phyloP scores from a whole-genome alignment of 2,888 invertebrate species.

The Eubasilissa splendida region DNA sequence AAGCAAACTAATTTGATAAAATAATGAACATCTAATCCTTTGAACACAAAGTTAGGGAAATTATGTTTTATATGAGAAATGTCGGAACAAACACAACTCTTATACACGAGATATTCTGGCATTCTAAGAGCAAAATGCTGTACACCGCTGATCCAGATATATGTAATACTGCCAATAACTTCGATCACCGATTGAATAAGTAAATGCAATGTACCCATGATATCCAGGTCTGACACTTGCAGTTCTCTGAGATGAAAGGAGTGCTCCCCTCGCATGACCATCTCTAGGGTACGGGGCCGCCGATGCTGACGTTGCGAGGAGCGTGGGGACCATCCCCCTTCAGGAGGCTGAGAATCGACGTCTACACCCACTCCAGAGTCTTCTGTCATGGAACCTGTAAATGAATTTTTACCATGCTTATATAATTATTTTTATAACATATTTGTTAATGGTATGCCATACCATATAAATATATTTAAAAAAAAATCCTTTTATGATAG shows the following conservation, averaged over 20 bases:
- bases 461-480: too few relatives aligned
- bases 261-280: constrained; percentile 81
- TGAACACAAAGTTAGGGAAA: too few relatives aligned
- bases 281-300: constrained; percentile 80
- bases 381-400: constrained; percentile 74
- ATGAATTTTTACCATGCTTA: background rate
- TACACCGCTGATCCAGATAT: too few relatives aligned
- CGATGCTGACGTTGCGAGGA: constrained; percentile 62
- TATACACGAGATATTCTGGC: too few relatives aligned
- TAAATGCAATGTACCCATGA: constrained; percentile 66
- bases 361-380: constrained; percentile 72
- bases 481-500: too few relatives aligned
- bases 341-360: constrained; percentile 59
- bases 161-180: too few relatives aligned
- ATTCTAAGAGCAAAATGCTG: too few relatives aligned
- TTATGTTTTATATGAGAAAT: too few relatives aligned
- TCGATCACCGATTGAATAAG: too few relatives aligned
- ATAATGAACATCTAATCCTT: background rate
- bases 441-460: too few relatives aligned
- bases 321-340: constrained; percentile 63
- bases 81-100: too few relatives aligned
- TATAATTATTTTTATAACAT: too few relatives aligned
- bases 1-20: background rate
- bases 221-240: constrained; percentile 69
- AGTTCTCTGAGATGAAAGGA: constrained; percentile 84